A percentile compares a stretch with the other conserved stretches of the same genome.
These are phyloP conservation scores for Geopemphigus sp. DNA, from an alignment of 1,140 invertebrate species.

Conservation along the genomic window DNA sequence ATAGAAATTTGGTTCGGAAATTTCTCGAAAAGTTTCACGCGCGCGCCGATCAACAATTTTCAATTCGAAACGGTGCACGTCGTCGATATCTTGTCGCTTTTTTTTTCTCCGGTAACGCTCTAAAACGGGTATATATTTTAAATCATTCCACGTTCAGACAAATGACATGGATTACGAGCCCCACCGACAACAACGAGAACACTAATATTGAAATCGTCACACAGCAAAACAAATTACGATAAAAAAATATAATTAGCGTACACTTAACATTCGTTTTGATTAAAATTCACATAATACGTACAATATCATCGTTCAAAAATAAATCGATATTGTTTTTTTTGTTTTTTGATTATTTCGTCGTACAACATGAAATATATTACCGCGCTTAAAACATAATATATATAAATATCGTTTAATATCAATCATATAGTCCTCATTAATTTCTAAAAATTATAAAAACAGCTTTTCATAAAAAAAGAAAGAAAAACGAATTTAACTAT, in stretches of 20 bases:
- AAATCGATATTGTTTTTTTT: conserved; percentile 16
- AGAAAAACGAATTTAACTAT: conserved; percentile 30
- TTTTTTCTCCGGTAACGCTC: too few relatives aligned
- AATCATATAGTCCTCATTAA: background rate
- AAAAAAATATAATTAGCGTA: conserved; percentile 47
- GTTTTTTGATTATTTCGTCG: conserved; percentile 32
- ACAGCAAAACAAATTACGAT: background rate
- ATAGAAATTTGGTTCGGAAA: too few relatives aligned
- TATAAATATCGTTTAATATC: background rate
- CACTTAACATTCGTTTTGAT: conserved; percentile 43
- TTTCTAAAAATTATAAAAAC: conserved; percentile 37
- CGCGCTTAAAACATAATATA: conserved; percentile 30
- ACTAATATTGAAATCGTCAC: too few relatives aligned
- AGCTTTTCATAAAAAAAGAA: background rate
- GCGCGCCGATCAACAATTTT: too few relatives aligned
- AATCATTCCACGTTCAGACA: too few relatives aligned
- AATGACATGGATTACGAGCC: too few relatives aligned
- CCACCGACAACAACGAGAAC: too few relatives aligned
- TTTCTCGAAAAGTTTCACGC: too few relatives aligned
- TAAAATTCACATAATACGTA: conserved; percentile 29
- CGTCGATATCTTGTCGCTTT: too few relatives aligned
- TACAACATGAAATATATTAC: conserved; percentile 44
- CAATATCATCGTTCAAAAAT: conserved; percentile 21
- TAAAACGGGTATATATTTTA: too few relatives aligned
- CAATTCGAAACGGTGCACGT: too few relatives aligned